Evolutionary conservation across 2,113 vertebrate genomes (phyloP).

Genomic region (Lanius collurio): DNA sequence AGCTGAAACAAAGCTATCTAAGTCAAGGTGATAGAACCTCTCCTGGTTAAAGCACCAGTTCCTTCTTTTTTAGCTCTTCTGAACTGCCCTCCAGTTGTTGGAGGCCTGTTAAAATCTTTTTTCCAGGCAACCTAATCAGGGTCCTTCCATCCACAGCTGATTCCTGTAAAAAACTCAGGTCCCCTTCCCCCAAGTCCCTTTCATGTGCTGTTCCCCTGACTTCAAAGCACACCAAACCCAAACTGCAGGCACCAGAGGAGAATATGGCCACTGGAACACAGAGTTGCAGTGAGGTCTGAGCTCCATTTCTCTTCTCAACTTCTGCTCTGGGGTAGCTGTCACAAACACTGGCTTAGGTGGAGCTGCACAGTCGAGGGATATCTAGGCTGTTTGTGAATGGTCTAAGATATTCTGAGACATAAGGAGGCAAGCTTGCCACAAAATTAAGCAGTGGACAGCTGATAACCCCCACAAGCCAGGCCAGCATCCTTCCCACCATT

Average conservation of each 20-base stretch:
- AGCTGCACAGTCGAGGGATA: no score
- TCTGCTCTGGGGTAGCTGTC: no score
- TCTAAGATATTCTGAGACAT: no score
- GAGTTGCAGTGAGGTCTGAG: no score
- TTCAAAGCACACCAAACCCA: not conserved
- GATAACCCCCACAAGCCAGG: no score
- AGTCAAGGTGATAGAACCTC: not conserved
- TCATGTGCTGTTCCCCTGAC: not conserved
- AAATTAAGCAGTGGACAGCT: no score
- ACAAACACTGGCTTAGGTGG: no score
- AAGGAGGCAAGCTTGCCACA: no score
- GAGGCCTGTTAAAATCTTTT: not conserved
- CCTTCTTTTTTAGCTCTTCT: not conserved
- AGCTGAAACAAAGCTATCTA: conserved; percentile 24
- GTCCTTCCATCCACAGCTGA: not conserved
- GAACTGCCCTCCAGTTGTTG: not conserved
- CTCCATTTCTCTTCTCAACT: no score
- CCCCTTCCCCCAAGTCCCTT: not conserved
- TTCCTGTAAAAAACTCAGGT: not conserved
- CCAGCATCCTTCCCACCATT: not conserved
- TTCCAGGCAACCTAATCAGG: not conserved
- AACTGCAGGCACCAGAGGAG: not conserved
- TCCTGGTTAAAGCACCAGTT: accelerated
- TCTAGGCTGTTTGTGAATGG: no score
- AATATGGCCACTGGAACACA: not conserved